phyloP scores from a whole-genome alignment of 2,797 vertebrate genomes.

The Pterois miles region DNA sequence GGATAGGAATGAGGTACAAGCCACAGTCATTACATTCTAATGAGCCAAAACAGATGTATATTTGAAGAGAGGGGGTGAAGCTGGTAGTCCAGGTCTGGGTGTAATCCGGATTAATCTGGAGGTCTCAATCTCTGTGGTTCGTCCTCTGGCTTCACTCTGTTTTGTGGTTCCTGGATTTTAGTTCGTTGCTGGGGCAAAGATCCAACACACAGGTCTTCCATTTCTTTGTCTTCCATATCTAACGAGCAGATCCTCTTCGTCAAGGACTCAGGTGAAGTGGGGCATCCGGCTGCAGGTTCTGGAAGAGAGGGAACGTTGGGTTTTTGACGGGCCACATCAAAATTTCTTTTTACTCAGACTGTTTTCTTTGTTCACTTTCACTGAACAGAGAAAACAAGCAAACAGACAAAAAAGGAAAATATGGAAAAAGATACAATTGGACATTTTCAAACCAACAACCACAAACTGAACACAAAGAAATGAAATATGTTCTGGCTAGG shows the following conservation, averaged over 20 bases:
- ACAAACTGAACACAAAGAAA: conserved; percentile 19
- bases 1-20: conserved; percentile 62
- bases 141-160: conserved; percentile 55
- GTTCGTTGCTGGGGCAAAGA: conserved; percentile 68
- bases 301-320: conserved; percentile 37
- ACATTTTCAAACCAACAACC: background rate
- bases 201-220: conserved; percentile 48
- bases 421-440: background rate
- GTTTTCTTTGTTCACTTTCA: background rate
- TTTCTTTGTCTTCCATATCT: conserved; percentile 61
- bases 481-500: background rate
- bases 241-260: conserved; percentile 11
- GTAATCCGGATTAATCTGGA: conserved; percentile 61
- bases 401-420: background rate
- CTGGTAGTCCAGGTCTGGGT: conserved; percentile 33
- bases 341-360: background rate
- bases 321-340: background rate
- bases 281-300: conserved; percentile 81
- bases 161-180: conserved; percentile 61
- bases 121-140: conserved; percentile 71
- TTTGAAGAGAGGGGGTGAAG: conserved; percentile 54
- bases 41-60: conserved; percentile 45
- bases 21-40: conserved; percentile 62
- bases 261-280: conserved; percentile 78
- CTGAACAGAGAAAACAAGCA: background rate